Evolutionary conservation across 2,113 vertebrate species (phyloP).

Genomic region (Panthera tigris): DNA sequence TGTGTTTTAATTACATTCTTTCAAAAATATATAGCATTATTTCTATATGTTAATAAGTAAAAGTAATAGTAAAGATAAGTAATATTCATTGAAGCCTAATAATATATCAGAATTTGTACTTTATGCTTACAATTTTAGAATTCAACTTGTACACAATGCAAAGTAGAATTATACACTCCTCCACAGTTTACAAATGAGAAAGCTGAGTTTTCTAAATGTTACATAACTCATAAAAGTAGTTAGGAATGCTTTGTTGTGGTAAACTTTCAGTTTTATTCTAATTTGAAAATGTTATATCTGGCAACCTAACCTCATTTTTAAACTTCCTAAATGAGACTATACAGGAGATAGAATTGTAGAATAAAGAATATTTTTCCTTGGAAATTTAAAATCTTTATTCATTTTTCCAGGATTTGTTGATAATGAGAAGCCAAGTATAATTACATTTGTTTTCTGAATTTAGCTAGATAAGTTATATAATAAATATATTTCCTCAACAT

Average conservation of each 20-base stretch:
- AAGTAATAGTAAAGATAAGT: neutral
- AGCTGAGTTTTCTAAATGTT: neutral
- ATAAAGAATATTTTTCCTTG: neutral
- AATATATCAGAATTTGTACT: neutral
- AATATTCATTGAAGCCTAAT: neutral
- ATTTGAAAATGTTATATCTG: neutral
- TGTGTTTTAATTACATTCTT: neutral
- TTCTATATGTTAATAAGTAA: neutral
- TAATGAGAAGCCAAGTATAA: neutral
- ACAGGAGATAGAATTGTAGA: neutral
- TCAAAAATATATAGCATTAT: neutral
- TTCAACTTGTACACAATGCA: neutral
- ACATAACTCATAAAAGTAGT: neutral
- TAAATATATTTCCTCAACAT: neutral
- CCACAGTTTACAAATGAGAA: neutral
- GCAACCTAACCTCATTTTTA: neutral
- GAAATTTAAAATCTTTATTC: neutral
- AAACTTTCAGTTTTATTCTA: neutral
- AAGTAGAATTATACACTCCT: neutral
- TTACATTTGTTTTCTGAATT: neutral
- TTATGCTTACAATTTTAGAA: neutral
- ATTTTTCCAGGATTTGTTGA: neutral
- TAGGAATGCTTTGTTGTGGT: neutral
- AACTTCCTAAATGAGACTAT: neutral
- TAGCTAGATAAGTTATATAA: neutral